A percentile compares a stretch with the other conserved stretches of the same genome.
These are phyloP conservation scores for Ondatra zibethicus DNA, from an alignment of 2,113 vertebrate species.

Conservation along the genomic window DNA sequence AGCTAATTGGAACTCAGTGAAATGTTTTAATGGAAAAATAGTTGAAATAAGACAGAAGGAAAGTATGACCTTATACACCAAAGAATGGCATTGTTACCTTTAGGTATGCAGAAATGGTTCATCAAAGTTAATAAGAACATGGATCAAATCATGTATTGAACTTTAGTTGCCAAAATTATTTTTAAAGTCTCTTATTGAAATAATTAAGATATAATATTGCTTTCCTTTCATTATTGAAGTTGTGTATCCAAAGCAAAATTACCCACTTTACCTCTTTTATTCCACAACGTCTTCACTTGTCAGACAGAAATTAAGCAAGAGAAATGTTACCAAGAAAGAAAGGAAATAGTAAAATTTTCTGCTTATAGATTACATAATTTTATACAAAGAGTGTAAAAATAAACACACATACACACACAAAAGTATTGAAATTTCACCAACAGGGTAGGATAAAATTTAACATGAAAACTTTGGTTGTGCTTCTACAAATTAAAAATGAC, in stretches of 20 bases:
- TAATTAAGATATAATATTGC: not conserved
- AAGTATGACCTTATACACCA: not conserved
- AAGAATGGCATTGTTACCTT: not conserved
- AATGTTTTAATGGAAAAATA: not conserved
- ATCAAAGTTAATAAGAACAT: not conserved
- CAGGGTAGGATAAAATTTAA: not conserved
- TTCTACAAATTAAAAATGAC: not conserved
- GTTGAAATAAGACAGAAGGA: not conserved
- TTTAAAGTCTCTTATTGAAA: not conserved
- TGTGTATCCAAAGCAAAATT: not conserved
- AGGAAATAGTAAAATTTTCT: not conserved
- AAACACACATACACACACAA: not conserved
- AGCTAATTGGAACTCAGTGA: not conserved
- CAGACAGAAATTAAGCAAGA: not conserved
- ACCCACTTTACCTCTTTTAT: not conserved
- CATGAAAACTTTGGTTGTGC: not conserved
- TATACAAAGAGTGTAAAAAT: not conserved
- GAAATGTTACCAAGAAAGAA: not conserved
- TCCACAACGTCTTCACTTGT: not conserved
- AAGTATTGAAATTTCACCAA: not conserved
- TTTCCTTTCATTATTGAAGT: not conserved
- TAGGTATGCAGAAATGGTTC: not conserved
- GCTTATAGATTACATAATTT: not conserved
- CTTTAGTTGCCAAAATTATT: not conserved
- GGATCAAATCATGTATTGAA: not conserved